Base-by-base conservation (phyloP, 2,797 vertebrate species). In the Cetoscarus ocellatus region DNA sequence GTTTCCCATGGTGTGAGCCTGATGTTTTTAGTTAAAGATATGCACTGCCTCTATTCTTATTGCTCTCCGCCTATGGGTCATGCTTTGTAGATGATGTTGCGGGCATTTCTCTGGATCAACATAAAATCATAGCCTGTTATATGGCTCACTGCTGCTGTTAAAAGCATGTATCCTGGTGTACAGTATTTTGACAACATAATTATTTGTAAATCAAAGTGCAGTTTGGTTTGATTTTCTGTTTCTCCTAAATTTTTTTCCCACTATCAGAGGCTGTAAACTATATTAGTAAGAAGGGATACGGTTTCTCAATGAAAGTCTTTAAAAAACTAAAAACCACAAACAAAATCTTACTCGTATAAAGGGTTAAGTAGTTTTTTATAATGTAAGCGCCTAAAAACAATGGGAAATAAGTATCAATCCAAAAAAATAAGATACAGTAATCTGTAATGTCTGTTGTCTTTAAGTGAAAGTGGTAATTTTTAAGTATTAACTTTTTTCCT, bases 1-100 rank as follows among this genome's bases (percentile, higher is more conserved):
- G 78, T 86, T 88, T 88, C 77, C 86, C 70, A 15, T 67, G 40
- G 44, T 65, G 56, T 51, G 58, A 70, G 53, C 48, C 53, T 70
- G 34, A 78, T 67, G 63, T 62, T 52, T 2, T 48, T 6, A 12
- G 60, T 42, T 67, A 18, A 34, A 35, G 38, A 50, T 50, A 49
- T 55, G 67, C 49, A 27, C 39, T 66, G 27, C 13, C 40, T 53
- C 15, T 48, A 15, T 54, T 43, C 42, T 15, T 35, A 34, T n/a
- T 67, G 44, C 48, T 54, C 12, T 69, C 3, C 38, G 61, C 7
- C 10, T 35, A 12, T 18, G 19, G 17, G 15, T 49, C 34, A 8
- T 15, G 48, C 19, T 61, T 52, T 68, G 8, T 57, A 18, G 68
- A 14, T 61, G 34, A 39, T 39, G 38, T 39, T 39, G 9, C 13